Evolutionary conservation across 64 coral and sea anemone genomes (phyloP).

Genomic region (Pachyseris speciosa): DNA sequence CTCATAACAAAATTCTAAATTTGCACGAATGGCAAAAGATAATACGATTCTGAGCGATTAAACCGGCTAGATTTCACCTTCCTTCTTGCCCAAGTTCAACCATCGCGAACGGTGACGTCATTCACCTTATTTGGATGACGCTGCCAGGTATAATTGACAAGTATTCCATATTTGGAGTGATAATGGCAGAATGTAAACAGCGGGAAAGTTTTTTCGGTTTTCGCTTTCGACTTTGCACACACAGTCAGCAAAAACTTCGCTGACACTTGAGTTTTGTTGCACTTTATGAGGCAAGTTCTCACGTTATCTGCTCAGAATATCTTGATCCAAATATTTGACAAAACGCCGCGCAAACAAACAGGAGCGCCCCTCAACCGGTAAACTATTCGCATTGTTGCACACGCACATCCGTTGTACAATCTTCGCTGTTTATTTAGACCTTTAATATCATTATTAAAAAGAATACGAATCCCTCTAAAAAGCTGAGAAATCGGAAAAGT

Average conservation of each 20-base stretch:
- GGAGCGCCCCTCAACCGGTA: not conserved
- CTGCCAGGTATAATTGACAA: conserved; percentile 74
- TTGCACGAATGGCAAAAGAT: not conserved
- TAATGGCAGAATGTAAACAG: conserved; percentile 15
- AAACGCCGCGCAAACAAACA: not conserved
- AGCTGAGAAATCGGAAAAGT: no score
- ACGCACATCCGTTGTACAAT: not conserved
- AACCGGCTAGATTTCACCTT: conserved; percentile 14
- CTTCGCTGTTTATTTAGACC: no score
- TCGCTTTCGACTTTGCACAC: not conserved
- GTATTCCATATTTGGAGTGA: conserved; percentile 56
- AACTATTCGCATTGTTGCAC: not conserved
- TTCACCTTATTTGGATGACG: conserved; percentile 69
- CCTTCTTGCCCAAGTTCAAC: conserved; percentile 32
- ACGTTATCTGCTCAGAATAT: not conserved
- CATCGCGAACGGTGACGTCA: conserved; percentile 83
- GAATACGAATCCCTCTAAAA: no score
- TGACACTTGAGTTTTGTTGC: no score
- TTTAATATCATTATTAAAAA: no score
- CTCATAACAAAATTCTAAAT: not conserved
- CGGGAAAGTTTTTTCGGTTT: not conserved
- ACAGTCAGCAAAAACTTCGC: not conserved
- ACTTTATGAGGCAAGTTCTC: no score
- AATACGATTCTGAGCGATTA: no score
- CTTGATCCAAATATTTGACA: not conserved